These are phyloP conservation scores for Parascotia fuliginaria DNA, from an alignment of 2,888 invertebrate species.

Conservation along the genomic window DNA sequence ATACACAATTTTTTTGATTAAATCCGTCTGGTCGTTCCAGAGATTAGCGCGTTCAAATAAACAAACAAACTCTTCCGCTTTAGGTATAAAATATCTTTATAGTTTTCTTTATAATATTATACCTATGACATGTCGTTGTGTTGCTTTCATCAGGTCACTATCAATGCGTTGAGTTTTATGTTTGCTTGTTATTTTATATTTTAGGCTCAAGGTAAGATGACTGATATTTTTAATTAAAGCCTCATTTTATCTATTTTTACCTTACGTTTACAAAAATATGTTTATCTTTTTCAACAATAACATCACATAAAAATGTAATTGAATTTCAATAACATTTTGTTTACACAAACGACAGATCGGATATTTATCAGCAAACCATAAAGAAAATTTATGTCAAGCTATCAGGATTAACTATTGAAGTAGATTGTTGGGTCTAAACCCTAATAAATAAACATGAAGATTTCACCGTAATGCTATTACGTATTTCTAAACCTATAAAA, in stretches of 20 bases:
- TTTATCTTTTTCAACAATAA: conserved; percentile 5
- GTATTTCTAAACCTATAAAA: conserved; percentile 56
- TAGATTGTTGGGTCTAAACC: conserved; percentile 49
- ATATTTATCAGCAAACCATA: conserved; percentile 40
- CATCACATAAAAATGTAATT: conserved; percentile 34
- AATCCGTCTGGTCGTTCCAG: no score
- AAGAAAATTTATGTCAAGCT: conserved; percentile 45
- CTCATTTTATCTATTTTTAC: not conserved
- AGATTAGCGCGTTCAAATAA: no score
- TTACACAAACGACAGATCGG: conserved; percentile 23
- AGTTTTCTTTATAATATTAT: no score
- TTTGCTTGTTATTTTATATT: no score
- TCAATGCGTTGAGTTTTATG: no score
- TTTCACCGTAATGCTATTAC: conserved; percentile 52
- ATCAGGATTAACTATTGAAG: conserved; percentile 34
- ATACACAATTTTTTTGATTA: no score
- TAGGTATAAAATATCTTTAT: no score
- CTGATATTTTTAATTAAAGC: no score
- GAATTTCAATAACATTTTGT: conserved; percentile 38
- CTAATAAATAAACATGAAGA: conserved; percentile 74
- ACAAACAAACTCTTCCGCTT: no score
- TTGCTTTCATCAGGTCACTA: no score
- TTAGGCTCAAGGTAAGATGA: no score
- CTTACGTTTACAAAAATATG: not conserved
- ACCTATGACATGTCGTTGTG: no score